These are phyloP conservation scores for Silvanus unidentatus DNA, from an alignment of 2,888 invertebrate genomes.

Conservation along the genomic window DNA sequence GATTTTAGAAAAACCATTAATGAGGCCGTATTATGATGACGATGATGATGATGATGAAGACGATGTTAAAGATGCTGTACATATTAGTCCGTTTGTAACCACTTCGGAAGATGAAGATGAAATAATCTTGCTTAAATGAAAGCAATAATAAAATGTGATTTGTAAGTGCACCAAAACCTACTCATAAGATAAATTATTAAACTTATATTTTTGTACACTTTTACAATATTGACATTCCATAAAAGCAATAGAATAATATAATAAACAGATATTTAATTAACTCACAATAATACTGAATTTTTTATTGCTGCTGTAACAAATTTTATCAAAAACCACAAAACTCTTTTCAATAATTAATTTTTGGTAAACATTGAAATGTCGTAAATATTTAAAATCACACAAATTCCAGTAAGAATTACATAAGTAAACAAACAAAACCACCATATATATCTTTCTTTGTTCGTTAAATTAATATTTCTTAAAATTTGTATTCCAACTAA, in stretches of 20 bases:
- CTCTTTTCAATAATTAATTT: no score
- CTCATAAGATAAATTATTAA: no score
- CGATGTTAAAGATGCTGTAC: slow-evolving; percentile 20
- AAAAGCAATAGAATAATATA: no score
- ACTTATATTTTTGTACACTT: no score
- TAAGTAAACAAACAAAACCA: slow-evolving; percentile 68
- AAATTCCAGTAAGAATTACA: slow-evolving; percentile 56
- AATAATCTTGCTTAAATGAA: slow-evolving; percentile 14
- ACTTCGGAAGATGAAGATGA: slow-evolving; percentile 23
- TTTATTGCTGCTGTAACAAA: no score
- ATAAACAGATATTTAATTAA: no score
- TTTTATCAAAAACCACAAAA: no score
- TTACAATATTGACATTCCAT: no score
- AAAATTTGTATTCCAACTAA: slow-evolving; percentile 60
- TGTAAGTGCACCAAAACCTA: no score
- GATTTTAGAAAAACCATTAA: slow-evolving; percentile 37
- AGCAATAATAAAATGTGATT: slow-evolving; percentile 7
- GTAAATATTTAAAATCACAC: neutral
- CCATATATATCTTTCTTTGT: slow-evolving; percentile 57
- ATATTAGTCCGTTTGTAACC: slow-evolving; percentile 6
- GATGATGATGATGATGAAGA: slow-evolving; percentile 51
- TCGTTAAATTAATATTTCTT: slow-evolving; percentile 55
- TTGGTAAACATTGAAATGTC: no score
- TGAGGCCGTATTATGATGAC: slow-evolving; percentile 66
- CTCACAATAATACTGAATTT: no score